Percentiles rank a stretch among this genome's conserved stretches.
phyloP scores from a whole-genome alignment of 2,888 invertebrate species.

The Lasioglossum figueresi region DNA sequence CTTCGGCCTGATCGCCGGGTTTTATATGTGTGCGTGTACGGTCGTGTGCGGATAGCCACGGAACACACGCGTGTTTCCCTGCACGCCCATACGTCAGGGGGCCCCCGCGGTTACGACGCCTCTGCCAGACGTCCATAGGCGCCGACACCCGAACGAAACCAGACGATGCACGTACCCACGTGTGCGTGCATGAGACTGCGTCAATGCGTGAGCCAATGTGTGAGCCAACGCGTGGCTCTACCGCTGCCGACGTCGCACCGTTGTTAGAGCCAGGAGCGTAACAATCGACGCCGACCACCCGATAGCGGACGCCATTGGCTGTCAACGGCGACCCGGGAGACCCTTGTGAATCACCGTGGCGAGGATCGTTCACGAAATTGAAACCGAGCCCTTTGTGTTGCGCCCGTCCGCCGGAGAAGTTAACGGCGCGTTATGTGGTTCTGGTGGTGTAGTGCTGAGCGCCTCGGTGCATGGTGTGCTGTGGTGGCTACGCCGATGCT shows the following conservation, averaged over 20 bases:
- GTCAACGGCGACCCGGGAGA: neutral
- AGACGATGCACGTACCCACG: conserved; percentile 43
- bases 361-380: neutral
- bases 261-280: conserved; percentile 47
- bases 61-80: conserved; percentile 27
- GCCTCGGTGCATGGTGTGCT: neutral
- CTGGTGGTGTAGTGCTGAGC: neutral
- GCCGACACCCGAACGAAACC: conserved; percentile 4
- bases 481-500: neutral
- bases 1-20: conserved; percentile 56
- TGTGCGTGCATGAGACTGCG: conserved; percentile 45
- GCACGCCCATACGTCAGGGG: conserved; percentile 55
- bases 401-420: neutral
- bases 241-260: neutral
- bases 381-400: neutral
- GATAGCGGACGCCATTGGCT: conserved; percentile 8
- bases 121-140: conserved; percentile 31
- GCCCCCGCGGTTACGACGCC: conserved; percentile 43
- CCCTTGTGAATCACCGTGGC: neutral
- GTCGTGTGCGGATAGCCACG: neutral
- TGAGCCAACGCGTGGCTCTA: conserved; percentile 29
- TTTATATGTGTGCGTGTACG: conserved; percentile 43
- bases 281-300: neutral
- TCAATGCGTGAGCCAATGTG: neutral
- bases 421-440: neutral